phyloP scores from a whole-genome alignment of 2,888 invertebrate species.

The Epinotia brunnichana region DNA sequence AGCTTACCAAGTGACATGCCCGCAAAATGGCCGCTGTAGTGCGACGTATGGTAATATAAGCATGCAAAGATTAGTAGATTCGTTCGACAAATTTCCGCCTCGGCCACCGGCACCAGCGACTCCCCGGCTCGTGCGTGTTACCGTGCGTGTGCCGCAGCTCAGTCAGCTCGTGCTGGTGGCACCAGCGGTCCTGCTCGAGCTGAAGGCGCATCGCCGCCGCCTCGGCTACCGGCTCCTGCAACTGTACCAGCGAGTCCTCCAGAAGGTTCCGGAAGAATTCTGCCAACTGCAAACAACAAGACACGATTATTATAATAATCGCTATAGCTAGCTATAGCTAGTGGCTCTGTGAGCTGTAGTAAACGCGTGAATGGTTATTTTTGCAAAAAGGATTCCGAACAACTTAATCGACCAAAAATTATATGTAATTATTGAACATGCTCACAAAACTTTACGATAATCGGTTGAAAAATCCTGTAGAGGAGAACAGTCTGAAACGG shows the following conservation, averaged over 20 bases:
- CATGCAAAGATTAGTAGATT: no score
- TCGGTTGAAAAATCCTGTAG: no score
- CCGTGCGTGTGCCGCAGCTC: slow-evolving; percentile 89
- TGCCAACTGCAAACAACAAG: slow-evolving; percentile 78
- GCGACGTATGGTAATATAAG: no score
- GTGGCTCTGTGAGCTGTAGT: no score
- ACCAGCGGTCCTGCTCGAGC: slow-evolving; percentile 88
- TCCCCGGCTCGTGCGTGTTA: slow-evolving; percentile 55
- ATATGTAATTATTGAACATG: no score
- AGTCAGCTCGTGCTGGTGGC: slow-evolving; percentile 88
- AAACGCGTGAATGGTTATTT: no score
- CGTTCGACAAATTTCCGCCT: slow-evolving; percentile 56
- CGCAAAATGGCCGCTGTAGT: no score
- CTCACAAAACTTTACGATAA: no score
- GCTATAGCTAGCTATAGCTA: no score
- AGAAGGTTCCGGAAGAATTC: slow-evolving; percentile 88
- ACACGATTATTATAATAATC: background rate
- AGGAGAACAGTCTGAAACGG: background rate
- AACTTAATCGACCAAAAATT: no score
- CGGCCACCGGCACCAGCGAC: slow-evolving; percentile 85
- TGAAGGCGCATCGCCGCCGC: slow-evolving; percentile 86
- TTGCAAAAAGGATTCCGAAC: no score
- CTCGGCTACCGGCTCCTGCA: slow-evolving; percentile 84
- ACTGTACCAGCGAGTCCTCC: slow-evolving; percentile 86
- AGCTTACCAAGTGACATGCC: no score